Evolutionary conservation across 2,888 invertebrate genomes (phyloP).

Genomic region (Eudemis profundana): DNA sequence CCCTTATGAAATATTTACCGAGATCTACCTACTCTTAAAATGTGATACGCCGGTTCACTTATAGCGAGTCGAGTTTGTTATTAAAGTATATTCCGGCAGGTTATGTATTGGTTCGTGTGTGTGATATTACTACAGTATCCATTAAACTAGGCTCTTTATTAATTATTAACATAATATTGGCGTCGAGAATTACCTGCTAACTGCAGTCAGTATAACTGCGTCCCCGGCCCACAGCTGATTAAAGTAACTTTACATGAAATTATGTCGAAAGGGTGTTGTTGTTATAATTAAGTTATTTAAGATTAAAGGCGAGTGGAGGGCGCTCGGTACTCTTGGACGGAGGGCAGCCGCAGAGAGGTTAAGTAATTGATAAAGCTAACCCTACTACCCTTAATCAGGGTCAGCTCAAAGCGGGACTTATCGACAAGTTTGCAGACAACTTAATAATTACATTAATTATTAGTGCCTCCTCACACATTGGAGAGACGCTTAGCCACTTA

Average conservation of each 20-base stretch:
- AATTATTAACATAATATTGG: slow-evolving; percentile 25
- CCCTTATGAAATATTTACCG: slow-evolving; percentile 48
- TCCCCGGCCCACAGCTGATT: slow-evolving; percentile 25
- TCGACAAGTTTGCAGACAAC: slow-evolving; percentile 50
- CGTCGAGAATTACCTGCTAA: slow-evolving; percentile 9
- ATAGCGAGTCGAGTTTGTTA: slow-evolving; percentile 28
- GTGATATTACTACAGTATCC: slow-evolving; percentile 1
- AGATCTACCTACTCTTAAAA: slow-evolving; percentile 39
- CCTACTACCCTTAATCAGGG: slow-evolving; percentile 69
- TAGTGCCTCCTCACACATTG: slow-evolving; percentile 17
- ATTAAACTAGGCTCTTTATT: slow-evolving; percentile 13
- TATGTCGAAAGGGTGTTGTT: slow-evolving; percentile 52
- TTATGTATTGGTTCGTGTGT: slow-evolving; percentile 2
- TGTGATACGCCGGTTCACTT: slow-evolving; percentile 37
- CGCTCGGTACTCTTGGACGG: slow-evolving; percentile 52
- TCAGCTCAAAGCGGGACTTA: slow-evolving; percentile 58
- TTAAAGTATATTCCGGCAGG: slow-evolving; percentile 7
- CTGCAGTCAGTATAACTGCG: slow-evolving; percentile 11
- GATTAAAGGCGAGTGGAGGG: slow-evolving; percentile 67
- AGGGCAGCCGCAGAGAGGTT: slow-evolving; percentile 62
- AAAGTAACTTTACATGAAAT: slow-evolving; percentile 30
- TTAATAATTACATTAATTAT: slow-evolving; percentile 54
- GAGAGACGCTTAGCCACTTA: slow-evolving; percentile 3
- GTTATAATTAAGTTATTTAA: slow-evolving; percentile 75
- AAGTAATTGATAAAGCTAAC: slow-evolving; percentile 78